These are phyloP conservation scores for Plagodis dolabraria DNA, from an alignment of 2,888 invertebrate genomes.

Conservation along the genomic window DNA sequence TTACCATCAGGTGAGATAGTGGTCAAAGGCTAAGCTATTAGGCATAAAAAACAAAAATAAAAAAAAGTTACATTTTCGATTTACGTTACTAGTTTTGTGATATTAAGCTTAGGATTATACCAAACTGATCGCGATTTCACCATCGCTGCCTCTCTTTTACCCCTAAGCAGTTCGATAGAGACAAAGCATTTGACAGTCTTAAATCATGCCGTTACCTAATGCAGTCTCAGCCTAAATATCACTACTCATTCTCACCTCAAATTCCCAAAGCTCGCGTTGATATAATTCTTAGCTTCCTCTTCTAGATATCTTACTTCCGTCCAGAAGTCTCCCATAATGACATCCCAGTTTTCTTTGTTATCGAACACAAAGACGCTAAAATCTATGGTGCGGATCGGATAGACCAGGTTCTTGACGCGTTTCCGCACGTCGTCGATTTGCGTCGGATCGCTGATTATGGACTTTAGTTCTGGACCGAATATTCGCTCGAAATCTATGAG, in stretches of 20 bases:
- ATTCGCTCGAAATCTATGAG: conserved; percentile 95
- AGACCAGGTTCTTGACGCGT: conserved; percentile 90
- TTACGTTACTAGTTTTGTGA: too few relatives aligned
- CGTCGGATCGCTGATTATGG: conserved; percentile 94
- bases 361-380: conserved; percentile 93
- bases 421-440: conserved; percentile 94
- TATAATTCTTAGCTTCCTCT: conserved; percentile 92
- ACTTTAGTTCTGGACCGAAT: conserved; percentile 93
- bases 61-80: too few relatives aligned
- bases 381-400: conserved; percentile 90
- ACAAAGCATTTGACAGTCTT: too few relatives aligned
- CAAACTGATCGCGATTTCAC: too few relatives aligned
- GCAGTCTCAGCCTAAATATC: too few relatives aligned
- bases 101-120: too few relatives aligned
- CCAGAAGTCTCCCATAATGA: conserved; percentile 91
- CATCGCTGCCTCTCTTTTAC: too few relatives aligned
- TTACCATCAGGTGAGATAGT: too few relatives aligned
- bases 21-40: too few relatives aligned
- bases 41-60: too few relatives aligned
- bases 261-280: conserved; percentile 93
- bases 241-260: conserved; percentile 78
- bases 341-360: conserved; percentile 94
- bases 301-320: conserved; percentile 90
- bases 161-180: too few relatives aligned
- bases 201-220: too few relatives aligned